Evolutionary conservation across 1,140 invertebrate genomes (phyloP).

Genomic region (Drosophila sproati): DNA sequence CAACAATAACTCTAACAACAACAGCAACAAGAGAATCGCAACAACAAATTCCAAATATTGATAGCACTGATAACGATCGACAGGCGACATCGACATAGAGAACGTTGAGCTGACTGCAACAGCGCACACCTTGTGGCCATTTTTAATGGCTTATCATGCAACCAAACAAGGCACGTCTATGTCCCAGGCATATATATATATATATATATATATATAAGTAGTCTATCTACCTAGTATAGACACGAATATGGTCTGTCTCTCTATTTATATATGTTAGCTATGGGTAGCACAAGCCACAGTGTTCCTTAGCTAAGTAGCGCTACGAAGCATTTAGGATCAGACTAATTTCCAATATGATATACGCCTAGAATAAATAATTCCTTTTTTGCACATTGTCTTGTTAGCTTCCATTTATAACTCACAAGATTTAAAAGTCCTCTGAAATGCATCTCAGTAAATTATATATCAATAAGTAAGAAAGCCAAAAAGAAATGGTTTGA

Average conservation of each 20-base stretch:
- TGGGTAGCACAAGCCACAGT: background rate
- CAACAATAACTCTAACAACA: slow-evolving; percentile 16
- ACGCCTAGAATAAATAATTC: too few species aligned
- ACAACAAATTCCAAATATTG: slow-evolving; percentile 73
- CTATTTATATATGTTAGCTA: background rate
- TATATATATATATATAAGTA: slow-evolving; percentile 5
- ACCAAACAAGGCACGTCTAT: slow-evolving; percentile 40
- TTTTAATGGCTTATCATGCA: slow-evolving; percentile 77
- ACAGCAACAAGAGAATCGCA: background rate
- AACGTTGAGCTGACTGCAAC: slow-evolving; percentile 37
- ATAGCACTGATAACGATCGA: slow-evolving; percentile 66
- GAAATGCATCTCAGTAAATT: too few species aligned
- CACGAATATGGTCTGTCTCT: background rate
- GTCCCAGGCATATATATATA: slow-evolving; percentile 6
- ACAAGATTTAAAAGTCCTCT: too few species aligned
- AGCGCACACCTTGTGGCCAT: slow-evolving; percentile 65
- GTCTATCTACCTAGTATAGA: background rate
- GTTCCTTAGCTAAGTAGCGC: background rate
- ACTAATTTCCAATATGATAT: too few species aligned
- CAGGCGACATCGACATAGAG: slow-evolving; percentile 22
- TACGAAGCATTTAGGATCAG: too few species aligned
- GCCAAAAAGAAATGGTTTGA: too few species aligned
- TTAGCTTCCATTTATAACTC: too few species aligned
- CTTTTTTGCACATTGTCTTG: too few species aligned
- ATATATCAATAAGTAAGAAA: too few species aligned